Base-by-base conservation (phyloP, 1,140 invertebrate genomes). In the Probaryconus sp. region DNA sequence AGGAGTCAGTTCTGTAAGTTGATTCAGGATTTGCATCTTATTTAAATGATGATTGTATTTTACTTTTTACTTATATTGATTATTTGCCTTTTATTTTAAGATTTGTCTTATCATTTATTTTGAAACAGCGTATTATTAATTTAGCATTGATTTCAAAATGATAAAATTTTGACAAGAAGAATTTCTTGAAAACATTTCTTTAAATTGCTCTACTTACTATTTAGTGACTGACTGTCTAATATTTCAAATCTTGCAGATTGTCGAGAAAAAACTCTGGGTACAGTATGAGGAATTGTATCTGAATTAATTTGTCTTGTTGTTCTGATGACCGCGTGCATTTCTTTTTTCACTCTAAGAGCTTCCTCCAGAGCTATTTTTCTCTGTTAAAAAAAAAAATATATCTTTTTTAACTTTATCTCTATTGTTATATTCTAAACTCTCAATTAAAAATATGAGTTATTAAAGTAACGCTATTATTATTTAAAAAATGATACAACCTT, bases 171-270 rank as follows among this genome's bases (percentile, higher is more conserved):
- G 1, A 16, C 5, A 43, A 43, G 1, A 37, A 14, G 5, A 37
- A 37, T 10, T 13, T 3, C 4, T 13, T 14, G 33, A 4, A 37
- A 13, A 16, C 10, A 45, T 13, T 28, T 13, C 5, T 11, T 45
- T 2, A 43, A 26, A 7, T 42, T 24, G 37, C 18, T 40, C 9
- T 40, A 67, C 73, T 35, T 79, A 92, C 91, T 83, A 20, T 86
- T 83, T 7, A 93, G 83, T 40, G 87, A 87, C 56, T 86, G 80
- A 43, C 90, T 90, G 69, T 92, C 90, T 18, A 93, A 90, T 28
- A 94, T 77, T 60, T 92, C 90, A 79, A 93, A 93, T 74, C 90
- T 87, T 0, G 90, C 90, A 75, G 88, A 91, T 48, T 90, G 87
- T 10, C 92, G 83, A 0, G 90, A 90, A 85, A 92, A 93, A 0